Base-by-base conservation (phyloP, 2,113 vertebrate genomes). In the Gyps fulvus region DNA sequence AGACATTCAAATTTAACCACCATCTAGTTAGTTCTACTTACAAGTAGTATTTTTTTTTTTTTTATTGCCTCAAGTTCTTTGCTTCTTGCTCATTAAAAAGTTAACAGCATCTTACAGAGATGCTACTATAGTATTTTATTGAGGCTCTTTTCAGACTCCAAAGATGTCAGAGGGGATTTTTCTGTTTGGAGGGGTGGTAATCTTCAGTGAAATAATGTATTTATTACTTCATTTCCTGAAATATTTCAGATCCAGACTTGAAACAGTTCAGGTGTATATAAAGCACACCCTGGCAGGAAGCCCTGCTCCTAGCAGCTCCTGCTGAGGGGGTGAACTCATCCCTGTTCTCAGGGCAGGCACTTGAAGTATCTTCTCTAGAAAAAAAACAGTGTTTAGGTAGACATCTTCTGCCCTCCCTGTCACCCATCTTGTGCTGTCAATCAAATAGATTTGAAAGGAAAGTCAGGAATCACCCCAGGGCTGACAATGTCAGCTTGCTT, bases 181-280 rank as follows among this genome's bases (percentile, higher is more conserved):
- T 94, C n/a, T 85, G 21, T 85, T 91, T 2, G 13, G 69, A 79
- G 38, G 25, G 40, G 47, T 87, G 82, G 36, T 85, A 65, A 36
- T 85, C n/a, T 82, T 85, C 31, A 61, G 40, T 79, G 82, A 93
- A 87, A 72, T 79, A 65, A 79, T 72, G 52, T 79, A 47, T 89
- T 94, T 93, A 78, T 87, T 89, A 59, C 77, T 87, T 93, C 70
- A 91, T 94, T 94, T 87, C 83, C 77, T 91, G 87, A 89, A 82
- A 14, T 58, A n/a, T 65, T 93, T 95, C 16, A 12, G 63, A 70
- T 83, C 77, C 80, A 89, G 69, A 59, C 87, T 91, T 85, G 90
- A 83, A 72, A 7, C 63, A 63, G 63, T 83, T 91, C 47, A 79
- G 72, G 87, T 91, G 78, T 69, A 11, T 72, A 6, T 72, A 40